A percentile compares a stretch with the other conserved stretches of the same genome.
phyloP scores from a whole-genome alignment of 2,113 vertebrate genomes.

The Cryptomyrus ogoouensis region DNA sequence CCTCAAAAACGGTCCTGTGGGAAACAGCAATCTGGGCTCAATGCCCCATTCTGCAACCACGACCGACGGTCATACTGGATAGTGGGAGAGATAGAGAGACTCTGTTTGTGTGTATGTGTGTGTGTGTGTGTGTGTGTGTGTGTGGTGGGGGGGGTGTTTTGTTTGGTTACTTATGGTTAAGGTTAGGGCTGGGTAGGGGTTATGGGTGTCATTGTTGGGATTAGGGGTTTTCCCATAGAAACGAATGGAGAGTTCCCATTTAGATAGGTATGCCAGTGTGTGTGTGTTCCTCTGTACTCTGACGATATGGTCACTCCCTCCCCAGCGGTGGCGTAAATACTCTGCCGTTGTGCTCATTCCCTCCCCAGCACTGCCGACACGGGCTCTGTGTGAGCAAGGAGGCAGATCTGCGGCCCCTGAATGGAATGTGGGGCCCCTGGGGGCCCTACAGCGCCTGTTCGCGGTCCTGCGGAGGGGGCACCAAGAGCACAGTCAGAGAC shows the following conservation, averaged over 20 bases:
- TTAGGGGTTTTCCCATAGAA: too few species aligned
- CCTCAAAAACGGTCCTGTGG: not conserved
- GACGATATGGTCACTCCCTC: not conserved
- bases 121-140: too few species aligned
- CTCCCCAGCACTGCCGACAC: slow-evolving; percentile 77
- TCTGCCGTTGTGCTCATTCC: not conserved
- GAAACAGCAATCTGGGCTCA: not conserved
- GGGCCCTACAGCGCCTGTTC: slow-evolving; percentile 85
- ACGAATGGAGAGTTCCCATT: too few species aligned
- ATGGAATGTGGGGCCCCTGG: slow-evolving; percentile 92
- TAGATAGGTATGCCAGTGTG: too few species aligned
- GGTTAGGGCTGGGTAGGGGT: too few species aligned
- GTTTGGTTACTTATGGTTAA: too few species aligned
- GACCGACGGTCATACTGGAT: not conserved
- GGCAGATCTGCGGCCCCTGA: slow-evolving; percentile 71
- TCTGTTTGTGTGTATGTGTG: not conserved
- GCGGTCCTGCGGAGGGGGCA: slow-evolving; percentile 89
- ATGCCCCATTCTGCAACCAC: not conserved
- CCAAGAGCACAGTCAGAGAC: slow-evolving; percentile 76
- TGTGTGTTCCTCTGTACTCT: not conserved
- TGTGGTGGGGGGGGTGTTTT: too few species aligned
- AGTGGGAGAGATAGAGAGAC: not conserved
- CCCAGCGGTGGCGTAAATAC: not conserved
- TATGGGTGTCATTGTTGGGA: too few species aligned
- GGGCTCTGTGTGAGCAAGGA: slow-evolving; percentile 87